Evolutionary conservation across 2,113 vertebrate genomes (phyloP), one percentile per base, ranked within the genome.

Genomic region (Falcunculus frontatus): DNA sequence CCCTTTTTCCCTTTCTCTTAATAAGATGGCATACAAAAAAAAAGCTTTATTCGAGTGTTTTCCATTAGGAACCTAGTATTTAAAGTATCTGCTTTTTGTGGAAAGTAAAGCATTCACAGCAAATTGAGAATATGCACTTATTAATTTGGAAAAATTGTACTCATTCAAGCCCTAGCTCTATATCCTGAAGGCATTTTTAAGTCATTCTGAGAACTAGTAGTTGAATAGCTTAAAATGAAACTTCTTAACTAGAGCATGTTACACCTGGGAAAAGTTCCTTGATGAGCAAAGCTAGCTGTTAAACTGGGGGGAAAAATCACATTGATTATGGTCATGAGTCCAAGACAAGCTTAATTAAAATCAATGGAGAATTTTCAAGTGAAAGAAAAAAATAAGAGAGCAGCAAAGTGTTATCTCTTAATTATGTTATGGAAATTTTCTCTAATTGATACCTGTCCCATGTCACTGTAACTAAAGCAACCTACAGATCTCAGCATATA

Each of bases 271-370:
- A 56, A 96, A 87, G 29, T 75, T 72, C 77, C 49, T 96, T 96
- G 84, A 94, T 95, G 77, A 91, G 83, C 76, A 93, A 91, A 93
- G 73, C 18, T 81, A 70, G 80, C 64, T 75, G 68, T 84, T 94
- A 94, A 90, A 96, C 26, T 44, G 77, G 33, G 52, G 22, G 49
- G 33, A 21, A 76, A 87, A 87, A 89, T 79, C 77, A 72, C 65
- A 87, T 49, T 91, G 87, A 95, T 94, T 92, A 90, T 26, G 87
- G 93, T 91, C 94, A 87, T 84, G 60, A 92, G 89, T 92, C 91
- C 86, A 92, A 94, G 84, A 84, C 84, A 94, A 89, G 56, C 41
- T 96, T 95, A 97, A 96, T 96, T 95, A 94, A 96, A 96, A 91
- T 72, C 81, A 95, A n/a, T 84, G 69, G 69, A 95, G 68, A 95